Evolutionary conservation across 1,140 invertebrate species (phyloP).

Genomic region (Drosophila kanapiae): DNA sequence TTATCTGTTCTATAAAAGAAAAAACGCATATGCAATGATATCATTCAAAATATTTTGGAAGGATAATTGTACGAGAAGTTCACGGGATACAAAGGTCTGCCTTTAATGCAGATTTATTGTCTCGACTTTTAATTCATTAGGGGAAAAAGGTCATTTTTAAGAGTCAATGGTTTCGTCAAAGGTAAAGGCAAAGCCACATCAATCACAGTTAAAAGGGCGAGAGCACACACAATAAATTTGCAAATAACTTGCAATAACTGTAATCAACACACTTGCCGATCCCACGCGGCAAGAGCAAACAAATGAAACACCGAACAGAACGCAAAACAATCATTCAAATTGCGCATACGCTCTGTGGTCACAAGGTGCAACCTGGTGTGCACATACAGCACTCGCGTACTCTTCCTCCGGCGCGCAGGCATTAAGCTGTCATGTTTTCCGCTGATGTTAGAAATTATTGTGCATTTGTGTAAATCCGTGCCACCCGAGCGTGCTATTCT

Average conservation of each 20-base stretch:
- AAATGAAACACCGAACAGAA: conserved; percentile 45
- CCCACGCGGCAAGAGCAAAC: conserved; percentile 22
- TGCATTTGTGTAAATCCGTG: conserved; percentile 80
- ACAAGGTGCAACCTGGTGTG: conserved; percentile 40
- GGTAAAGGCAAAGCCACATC: conserved; percentile 44
- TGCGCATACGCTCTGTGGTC: conserved; percentile 73
- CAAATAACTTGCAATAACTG: conserved; percentile 80
- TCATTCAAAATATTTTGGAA: background rate
- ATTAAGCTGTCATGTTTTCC: conserved; percentile 74
- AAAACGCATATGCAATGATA: too few relatives aligned
- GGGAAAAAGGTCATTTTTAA: background rate
- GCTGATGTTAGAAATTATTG: conserved; percentile 74
- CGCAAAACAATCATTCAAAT: conserved; percentile 82
- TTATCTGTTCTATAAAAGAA: too few relatives aligned
- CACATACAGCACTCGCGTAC: conserved; percentile 16
- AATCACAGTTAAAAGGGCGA: conserved; percentile 64
- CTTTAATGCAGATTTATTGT: background rate
- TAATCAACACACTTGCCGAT: conserved; percentile 68
- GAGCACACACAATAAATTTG: conserved; percentile 71
- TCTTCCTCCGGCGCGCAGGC: conserved; percentile 28
- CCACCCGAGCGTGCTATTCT: conserved; percentile 61
- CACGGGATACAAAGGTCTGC: background rate
- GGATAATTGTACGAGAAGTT: too few relatives aligned
- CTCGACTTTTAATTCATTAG: conserved; percentile 27
- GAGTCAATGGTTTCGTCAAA: conserved; percentile 14